Base-by-base conservation (phyloP, 2,797 vertebrate genomes). In the Australoheros facetus region DNA sequence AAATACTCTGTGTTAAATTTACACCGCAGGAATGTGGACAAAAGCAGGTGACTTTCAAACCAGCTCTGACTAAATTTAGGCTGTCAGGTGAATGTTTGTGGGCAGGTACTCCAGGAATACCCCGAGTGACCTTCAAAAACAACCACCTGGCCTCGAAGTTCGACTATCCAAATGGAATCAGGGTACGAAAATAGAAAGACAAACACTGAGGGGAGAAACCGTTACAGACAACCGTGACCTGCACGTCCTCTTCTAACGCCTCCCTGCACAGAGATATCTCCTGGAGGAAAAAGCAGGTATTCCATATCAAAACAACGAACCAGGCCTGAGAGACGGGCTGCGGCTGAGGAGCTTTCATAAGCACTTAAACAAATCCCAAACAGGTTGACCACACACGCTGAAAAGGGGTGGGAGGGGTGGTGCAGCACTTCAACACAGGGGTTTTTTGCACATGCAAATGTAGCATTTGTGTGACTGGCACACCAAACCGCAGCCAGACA, bases 361-460 rank as follows among this genome's bases (percentile, higher is more conserved):
- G 82, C 88, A 80, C 86, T 84, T 90, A 91, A 73, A 88, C 90
- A 90, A 80, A 91, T 89, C 72, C 13, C 82, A 83, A 84, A 79
- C 88, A 62, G 74, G 81, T 76, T 57, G 81, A 88, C 82, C 89
- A 78, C 90, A 88, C 81, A 73, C 9, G 28, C 71, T 75, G 55
- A 57, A 53, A 77, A 32, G 14, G 66, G 28, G 37, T n/a, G 57
- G 64, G 60, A 59, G 17, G 69, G 32, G 17, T 23, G 30, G 80
- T 28, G 23, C 72, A 5, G 75, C 81, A 64, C 81, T 81, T 75
- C 79, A 75, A 74, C 87, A 54, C 75, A 75, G 71, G 83, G 74
- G 81, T 85, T 90, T 91, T 91, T 91, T 92, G 80, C 87, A 90
- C 89, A 94, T 93, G 93, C 93, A 94, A 94, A 94, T 93, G 34